Evolutionary conservation across 2,888 invertebrate species (phyloP).

Genomic region (Cephus pygmeus): DNA sequence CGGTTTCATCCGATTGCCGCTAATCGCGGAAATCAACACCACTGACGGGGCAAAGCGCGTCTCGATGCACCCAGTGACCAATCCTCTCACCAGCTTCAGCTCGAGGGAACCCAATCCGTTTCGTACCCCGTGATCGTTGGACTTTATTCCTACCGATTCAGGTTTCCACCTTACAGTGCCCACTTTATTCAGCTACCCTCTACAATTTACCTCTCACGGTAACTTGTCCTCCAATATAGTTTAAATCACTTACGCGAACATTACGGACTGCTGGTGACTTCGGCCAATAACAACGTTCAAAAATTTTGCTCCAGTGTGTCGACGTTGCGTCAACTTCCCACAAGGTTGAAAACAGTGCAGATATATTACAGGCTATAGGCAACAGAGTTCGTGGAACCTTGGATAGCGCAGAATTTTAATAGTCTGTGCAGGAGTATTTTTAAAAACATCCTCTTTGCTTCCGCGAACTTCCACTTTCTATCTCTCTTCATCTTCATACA

Average conservation of each 20-base stretch:
- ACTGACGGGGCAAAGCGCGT: neutral
- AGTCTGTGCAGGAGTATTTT: neutral
- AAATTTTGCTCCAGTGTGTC: neutral
- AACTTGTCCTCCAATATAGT: neutral
- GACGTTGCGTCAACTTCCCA: neutral
- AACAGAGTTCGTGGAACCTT: neutral
- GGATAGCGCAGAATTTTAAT: neutral
- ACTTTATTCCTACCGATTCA: neutral
- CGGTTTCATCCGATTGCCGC: neutral
- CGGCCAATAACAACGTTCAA: neutral
- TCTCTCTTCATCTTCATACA: slow-evolving; percentile 18
- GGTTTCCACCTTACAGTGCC: neutral
- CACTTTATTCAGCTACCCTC: neutral
- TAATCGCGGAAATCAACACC: neutral
- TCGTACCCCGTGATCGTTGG: neutral
- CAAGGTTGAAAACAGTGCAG: neutral
- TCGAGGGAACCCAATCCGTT: neutral
- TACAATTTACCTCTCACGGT: neutral
- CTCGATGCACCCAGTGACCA: neutral
- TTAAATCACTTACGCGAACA: neutral
- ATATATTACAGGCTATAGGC: neutral
- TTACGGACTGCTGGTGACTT: neutral
- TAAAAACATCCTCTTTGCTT: neutral
- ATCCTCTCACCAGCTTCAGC: neutral
- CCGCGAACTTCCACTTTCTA: neutral